These are phyloP conservation scores for Andrena bicolor DNA, from an alignment of 2,888 invertebrate species.

Conservation along the genomic window DNA sequence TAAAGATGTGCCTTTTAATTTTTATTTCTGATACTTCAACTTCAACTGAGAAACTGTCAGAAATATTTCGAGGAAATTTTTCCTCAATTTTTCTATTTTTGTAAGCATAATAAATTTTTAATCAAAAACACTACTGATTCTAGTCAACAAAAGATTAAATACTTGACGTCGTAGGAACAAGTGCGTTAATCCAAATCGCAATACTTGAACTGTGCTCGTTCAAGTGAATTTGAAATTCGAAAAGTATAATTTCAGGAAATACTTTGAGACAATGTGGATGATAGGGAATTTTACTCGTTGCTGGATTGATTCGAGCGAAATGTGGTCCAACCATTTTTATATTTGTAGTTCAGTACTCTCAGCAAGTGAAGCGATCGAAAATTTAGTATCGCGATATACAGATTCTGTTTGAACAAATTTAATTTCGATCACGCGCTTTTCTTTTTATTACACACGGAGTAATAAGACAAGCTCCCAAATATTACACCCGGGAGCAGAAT, in stretches of 20 bases:
- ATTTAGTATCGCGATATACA: slow-evolving; percentile 16
- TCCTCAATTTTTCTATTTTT: too few relatives aligned
- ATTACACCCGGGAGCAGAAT: slow-evolving; percentile 29
- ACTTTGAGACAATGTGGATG: not conserved
- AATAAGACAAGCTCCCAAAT: slow-evolving; percentile 38
- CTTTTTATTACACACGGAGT: not conserved
- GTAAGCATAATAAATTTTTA: too few relatives aligned
- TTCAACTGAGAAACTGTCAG: too few relatives aligned
- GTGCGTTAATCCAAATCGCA: too few relatives aligned
- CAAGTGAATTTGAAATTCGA: not conserved
- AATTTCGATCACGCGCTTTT: slow-evolving; percentile 1
- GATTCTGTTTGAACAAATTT: slow-evolving; percentile 15
- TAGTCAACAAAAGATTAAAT: too few relatives aligned
- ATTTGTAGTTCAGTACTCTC: slow-evolving; percentile 3
- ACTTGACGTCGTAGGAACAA: too few relatives aligned
- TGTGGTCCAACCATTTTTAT: slow-evolving; percentile 21
- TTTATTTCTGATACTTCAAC: too few relatives aligned
- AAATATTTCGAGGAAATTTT: too few relatives aligned
- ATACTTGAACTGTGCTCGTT: not conserved
- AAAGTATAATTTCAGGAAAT: slow-evolving; percentile 1
- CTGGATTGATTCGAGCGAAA: slow-evolving; percentile 19
- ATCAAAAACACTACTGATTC: too few relatives aligned
- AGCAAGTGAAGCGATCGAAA: slow-evolving; percentile 5
- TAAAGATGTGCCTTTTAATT: too few relatives aligned
- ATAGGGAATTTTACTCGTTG: not conserved